These are phyloP conservation scores for Mesorhabditis spiculigera DNA, from an alignment of 2,888 invertebrate genomes.

Conservation along the genomic window DNA sequence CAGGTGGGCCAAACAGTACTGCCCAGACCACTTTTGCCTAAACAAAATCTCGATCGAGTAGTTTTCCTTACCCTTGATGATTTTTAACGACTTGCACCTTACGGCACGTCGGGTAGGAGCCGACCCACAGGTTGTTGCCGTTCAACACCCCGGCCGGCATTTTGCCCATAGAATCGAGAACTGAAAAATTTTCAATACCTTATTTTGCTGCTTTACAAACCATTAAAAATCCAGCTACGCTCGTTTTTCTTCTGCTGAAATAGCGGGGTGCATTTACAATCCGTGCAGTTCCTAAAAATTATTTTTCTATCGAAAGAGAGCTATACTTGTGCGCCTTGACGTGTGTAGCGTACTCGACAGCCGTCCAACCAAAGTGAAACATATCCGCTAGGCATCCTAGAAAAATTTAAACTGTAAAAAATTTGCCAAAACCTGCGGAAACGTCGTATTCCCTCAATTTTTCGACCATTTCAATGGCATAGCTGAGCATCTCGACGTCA, in stretches of 20 bases:
- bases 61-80: conserved; percentile 42
- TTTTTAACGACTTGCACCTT: conserved; percentile 55
- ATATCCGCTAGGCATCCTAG: conserved; percentile 51
- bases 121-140: conserved; percentile 59
- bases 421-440: conserved; percentile 22
- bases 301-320: conserved; percentile 3
- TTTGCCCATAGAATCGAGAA: conserved; percentile 57
- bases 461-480: conserved; percentile 31
- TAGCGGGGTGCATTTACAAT: conserved; percentile 49
- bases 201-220: conserved; percentile 17
- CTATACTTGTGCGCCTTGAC: conserved; percentile 34
- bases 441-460: conserved; percentile 36
- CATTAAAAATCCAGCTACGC: conserved; percentile 55
- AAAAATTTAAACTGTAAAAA: background rate
- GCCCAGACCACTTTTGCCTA: conserved; percentile 53
- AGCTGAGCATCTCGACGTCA: conserved; percentile 48
- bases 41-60: conserved; percentile 9
- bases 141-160: conserved; percentile 58
- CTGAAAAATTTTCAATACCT: conserved; percentile 19
- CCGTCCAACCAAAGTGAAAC: conserved; percentile 50
- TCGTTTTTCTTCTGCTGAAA: conserved; percentile 46
- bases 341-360: conserved; percentile 52
- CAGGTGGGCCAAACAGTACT: conserved; percentile 56
- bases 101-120: conserved; percentile 55
- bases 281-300: conserved; percentile 42